Conservation (phyloP, 2,797 vertebrate genomes). For the Tadarida brasiliensis region DNA sequence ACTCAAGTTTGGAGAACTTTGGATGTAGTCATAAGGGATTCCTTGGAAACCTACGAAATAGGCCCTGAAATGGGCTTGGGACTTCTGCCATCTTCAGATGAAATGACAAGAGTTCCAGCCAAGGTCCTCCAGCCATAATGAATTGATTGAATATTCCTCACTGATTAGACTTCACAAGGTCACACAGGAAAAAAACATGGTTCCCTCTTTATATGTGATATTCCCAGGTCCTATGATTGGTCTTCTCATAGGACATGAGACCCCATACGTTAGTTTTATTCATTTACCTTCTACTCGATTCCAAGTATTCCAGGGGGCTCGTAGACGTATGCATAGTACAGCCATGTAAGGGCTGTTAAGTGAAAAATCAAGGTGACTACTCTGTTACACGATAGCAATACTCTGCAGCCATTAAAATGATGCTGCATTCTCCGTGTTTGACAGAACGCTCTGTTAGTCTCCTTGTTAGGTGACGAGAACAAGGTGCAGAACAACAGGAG, state of each 20-base stretch:
- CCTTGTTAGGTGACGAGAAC: neutral
- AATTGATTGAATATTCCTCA: constrained; percentile 14
- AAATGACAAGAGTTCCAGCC: constrained; percentile 40
- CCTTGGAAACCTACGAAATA: constrained; percentile 35
- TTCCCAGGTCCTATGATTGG: neutral
- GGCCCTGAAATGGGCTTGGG: constrained; percentile 47
- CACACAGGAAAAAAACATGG: neutral
- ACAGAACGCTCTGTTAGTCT: neutral
- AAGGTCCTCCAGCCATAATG: neutral
- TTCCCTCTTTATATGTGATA: neutral
- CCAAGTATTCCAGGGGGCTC: neutral
- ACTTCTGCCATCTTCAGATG: constrained; percentile 53
- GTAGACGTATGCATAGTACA: neutral
- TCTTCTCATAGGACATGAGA: neutral
- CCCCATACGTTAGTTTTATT: neutral
- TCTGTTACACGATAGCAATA: neutral
- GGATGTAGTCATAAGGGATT: constrained; percentile 46
- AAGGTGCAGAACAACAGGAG: neutral
- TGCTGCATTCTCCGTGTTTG: neutral
- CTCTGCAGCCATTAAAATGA: neutral
- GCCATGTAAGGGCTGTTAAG: neutral
- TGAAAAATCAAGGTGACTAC: constrained; percentile 20
- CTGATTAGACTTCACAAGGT: neutral
- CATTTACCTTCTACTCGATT: constrained; percentile 1
- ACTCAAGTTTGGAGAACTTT: constrained; percentile 51